Percentiles rank a stretch among this genome's conserved stretches.
These are phyloP conservation scores for Cynopterus brachyotis DNA, from an alignment of 2,113 vertebrate genomes.

Conservation along the genomic window DNA sequence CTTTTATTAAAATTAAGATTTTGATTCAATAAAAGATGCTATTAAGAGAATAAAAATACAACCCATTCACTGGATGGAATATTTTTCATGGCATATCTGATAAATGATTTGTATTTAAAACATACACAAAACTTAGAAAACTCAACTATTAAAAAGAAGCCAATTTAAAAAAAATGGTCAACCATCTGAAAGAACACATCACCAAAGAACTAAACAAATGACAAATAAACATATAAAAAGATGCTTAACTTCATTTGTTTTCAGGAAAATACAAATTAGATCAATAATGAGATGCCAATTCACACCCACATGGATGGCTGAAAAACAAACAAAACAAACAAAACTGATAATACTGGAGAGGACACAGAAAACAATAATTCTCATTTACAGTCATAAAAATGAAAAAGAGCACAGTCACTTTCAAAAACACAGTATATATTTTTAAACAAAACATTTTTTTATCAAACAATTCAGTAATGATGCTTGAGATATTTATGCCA, in stretches of 20 bases:
- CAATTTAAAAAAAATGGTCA: neutral
- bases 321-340: neutral
- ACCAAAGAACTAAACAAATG: neutral
- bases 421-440: neutral
- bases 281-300: neutral
- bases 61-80: neutral
- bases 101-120: neutral
- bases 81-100: neutral
- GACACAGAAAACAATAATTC: neutral
- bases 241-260: neutral
- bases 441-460: neutral
- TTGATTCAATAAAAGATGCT: neutral
- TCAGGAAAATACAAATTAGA: neutral
- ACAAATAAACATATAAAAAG: neutral
- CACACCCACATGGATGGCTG: neutral
- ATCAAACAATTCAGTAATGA: neutral
- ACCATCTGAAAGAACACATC: neutral
- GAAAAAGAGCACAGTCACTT: neutral
- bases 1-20: neutral
- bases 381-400: neutral
- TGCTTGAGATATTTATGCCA: neutral
- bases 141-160: neutral
- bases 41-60: neutral
- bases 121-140: neutral
- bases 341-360: neutral